Base-by-base conservation (phyloP, 1,140 invertebrate species). In the Tetragonula clypearis region DNA sequence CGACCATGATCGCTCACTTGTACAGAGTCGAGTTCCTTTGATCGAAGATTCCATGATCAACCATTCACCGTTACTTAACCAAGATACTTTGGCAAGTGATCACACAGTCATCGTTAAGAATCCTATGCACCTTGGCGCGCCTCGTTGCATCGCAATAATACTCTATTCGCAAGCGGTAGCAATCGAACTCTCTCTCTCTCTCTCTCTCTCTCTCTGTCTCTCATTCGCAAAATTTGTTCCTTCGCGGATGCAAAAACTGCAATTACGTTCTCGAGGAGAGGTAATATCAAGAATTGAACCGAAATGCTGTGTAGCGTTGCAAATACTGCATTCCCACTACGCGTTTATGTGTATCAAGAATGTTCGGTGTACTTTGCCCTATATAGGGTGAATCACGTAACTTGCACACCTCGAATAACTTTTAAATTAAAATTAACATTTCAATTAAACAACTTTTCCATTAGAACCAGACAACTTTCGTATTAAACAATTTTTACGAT, bases 191-290 rank as follows among this genome's bases (percentile, higher is more conserved):
- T 8, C 41, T 49, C 41, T 49, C 41, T 9, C 41, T 49, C 41
- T 41, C 41, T 9, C 41, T 41, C 41, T 41, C 41, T 41, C 35
- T 41, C 35, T 41, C 35, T 41, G 2, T 41, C 35, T 41, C 5
- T 41, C 35, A 4, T 2, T 41, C 5, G 68, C 12, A 71, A 71
- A 21, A 35, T 35, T 41, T 71, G 35, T 21, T 71, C 19, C 35
- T 41, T 9, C 35, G 68, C 21, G 68, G 21, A 41, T 71, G 68
- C 4, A 71, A 71, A 41, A 71, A 41, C 21, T 21, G 68, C 23
- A 65, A 82, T 82, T 41, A 82, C 35, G 35, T 72, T 84, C 82
- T 35, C n/a, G 35, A 82, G 30, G 30, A 30, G 66, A 68, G 62
- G 26, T 26, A 66, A 66, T 26, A 26, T 66, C 65, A 15, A 26